These are phyloP conservation scores for Rhinoptilus africanus DNA, from an alignment of 2,113 vertebrate genomes.

Conservation along the genomic window DNA sequence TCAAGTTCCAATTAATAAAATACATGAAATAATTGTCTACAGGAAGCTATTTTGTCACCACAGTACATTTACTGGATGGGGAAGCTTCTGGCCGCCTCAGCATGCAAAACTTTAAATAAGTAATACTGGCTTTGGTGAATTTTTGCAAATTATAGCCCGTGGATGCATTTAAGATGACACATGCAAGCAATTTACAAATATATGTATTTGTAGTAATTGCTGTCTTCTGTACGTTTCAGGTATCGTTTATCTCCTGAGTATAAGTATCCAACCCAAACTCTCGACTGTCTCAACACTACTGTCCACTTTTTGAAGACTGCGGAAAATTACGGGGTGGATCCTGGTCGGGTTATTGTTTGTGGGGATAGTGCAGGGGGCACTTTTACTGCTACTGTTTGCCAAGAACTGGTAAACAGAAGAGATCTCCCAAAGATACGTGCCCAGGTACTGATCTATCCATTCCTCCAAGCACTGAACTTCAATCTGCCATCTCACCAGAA, in stretches of 20 bases:
- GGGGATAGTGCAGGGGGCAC: constrained; percentile 11
- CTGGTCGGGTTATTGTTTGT: neutral
- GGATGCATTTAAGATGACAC: neutral
- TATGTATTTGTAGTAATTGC: neutral
- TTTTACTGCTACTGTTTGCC: neutral
- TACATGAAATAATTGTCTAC: neutral
- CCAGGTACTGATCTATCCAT: constrained; percentile 19
- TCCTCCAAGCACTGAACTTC: neutral
- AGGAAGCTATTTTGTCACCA: neutral
- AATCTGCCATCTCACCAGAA: constrained; percentile 39
- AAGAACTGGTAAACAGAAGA: neutral
- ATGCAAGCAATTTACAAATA: neutral
- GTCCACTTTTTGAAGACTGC: neutral
- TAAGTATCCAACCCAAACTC: neutral
- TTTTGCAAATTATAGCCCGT: neutral
- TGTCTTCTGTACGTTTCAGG: neutral
- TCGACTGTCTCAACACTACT: neutral
- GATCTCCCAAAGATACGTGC: neutral
- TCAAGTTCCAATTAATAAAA: neutral
- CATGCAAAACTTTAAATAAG: neutral
- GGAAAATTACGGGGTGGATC: neutral
- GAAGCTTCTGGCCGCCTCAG: neutral
- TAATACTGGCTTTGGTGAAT: neutral
- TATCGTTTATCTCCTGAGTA: constrained; percentile 18
- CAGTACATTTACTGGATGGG: neutral